Base-by-base conservation (phyloP, 1,140 invertebrate species). In the Stegodyphus dumicola region DNA sequence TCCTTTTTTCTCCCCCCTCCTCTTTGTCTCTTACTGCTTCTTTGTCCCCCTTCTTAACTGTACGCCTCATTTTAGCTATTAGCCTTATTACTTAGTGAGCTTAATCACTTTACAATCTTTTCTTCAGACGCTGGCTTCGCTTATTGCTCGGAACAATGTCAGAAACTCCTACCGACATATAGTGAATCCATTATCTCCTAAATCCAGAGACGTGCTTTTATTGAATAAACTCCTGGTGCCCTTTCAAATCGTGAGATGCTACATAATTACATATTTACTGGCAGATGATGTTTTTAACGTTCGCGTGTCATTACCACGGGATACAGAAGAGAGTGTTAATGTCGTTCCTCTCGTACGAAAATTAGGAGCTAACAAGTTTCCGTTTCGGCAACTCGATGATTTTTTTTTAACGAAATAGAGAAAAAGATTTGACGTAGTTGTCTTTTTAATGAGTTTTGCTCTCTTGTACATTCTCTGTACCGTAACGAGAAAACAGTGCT, bases 81-180 rank as follows among this genome's bases (percentile, higher is more conserved):
- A 86, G 84, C 56, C 75, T 65, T 74, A 78, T 86, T 86, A 86
- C 84, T 86, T 78, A 86, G 84, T 53, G 76, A 73, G 69, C 75
- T 86, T 86, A 86, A 86, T 86, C 84, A 86, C 76, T 86, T 78
- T 86, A 78, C 75, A 78, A 71, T 78, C 84, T 86, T 78, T 86
- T 86, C 76, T 78, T 86, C 54, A 53, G 75, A 11, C 73, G 13
- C 7, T n/a, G 9, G 17, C 67, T 75, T 6, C 49, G 67, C 69
- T 73, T 86, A 71, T 54, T 48, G 48, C 73, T 6, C 15, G n/a
- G 48, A 66, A 73, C 70, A 73, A 73, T 73, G 70, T 15, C 70
- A 17, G 48, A 51, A 51, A 17, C 65, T 67, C 17, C 17, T 13
- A 7, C 9, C 56, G 49, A 48, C 6, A 56, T 54, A 53, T 17